Evolutionary conservation across 2,113 vertebrate genomes (phyloP).

Genomic region (Spheniscus mendiculus): DNA sequence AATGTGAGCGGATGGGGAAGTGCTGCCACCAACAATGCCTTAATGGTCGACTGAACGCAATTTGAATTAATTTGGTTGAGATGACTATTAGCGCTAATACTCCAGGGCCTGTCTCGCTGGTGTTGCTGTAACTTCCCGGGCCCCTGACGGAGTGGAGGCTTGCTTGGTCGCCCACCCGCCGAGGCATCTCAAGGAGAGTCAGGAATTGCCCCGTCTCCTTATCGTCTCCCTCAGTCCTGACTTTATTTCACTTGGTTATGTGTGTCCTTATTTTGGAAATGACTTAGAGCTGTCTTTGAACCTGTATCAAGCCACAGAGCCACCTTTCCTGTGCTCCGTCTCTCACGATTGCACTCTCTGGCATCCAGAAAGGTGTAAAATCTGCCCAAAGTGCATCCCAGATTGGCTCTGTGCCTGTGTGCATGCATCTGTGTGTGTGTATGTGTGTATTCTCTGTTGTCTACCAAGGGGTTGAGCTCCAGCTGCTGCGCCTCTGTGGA

Average conservation of each 20-base stretch:
- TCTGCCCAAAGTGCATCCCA: neutral
- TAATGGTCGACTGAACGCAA: conserved; percentile 65
- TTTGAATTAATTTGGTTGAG: conserved; percentile 76
- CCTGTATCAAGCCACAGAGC: neutral
- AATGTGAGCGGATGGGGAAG: conserved; percentile 73
- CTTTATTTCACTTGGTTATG: neutral
- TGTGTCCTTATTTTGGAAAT: neutral
- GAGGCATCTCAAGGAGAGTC: neutral
- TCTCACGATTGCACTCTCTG: neutral
- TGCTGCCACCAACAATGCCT: conserved; percentile 62
- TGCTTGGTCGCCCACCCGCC: neutral
- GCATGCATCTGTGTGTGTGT: accelerated
- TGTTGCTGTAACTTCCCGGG: conserved; percentile 49
- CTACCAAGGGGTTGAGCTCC: neutral
- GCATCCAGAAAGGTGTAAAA: neutral
- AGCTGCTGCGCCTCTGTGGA: neutral
- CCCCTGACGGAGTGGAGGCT: neutral
- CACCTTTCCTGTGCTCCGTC: neutral
- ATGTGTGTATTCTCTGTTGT: neutral
- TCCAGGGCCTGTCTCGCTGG: conserved; percentile 48
- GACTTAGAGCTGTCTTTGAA: neutral
- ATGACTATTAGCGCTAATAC: conserved; percentile 70
- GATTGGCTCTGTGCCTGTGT: neutral
- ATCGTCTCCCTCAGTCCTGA: neutral
- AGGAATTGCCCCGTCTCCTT: neutral